A percentile compares a stretch with the other conserved stretches of the same genome.
Evolutionary conservation across 2,113 vertebrate species (phyloP).

Genomic region (Lichenostomus cassidix): DNA sequence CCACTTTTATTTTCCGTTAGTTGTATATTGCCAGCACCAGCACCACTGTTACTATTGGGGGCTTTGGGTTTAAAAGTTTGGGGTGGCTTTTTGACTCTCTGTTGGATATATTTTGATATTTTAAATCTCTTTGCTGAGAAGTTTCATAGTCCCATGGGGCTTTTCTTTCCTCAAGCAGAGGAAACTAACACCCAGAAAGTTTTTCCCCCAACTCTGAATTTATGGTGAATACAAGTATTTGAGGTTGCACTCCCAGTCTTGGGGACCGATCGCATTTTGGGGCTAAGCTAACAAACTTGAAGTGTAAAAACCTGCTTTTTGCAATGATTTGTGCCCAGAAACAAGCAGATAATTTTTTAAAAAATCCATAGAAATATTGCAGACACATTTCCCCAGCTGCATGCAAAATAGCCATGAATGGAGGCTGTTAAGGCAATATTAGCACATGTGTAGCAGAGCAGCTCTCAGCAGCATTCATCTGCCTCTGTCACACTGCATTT

Average conservation of each 20-base stretch:
- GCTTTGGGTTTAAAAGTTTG: neutral
- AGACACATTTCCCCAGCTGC: neutral
- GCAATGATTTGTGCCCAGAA: neutral
- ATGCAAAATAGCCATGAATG: neutral
- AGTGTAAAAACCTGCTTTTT: neutral
- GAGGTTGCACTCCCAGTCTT: neutral
- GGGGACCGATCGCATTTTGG: neutral
- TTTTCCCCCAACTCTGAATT: neutral
- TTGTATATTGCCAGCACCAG: neutral
- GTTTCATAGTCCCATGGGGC: neutral
- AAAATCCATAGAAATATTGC: neutral
- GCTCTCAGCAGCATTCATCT: neutral
- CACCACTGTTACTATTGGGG: neutral
- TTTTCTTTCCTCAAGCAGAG: neutral
- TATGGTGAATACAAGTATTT: neutral
- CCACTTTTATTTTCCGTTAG: neutral
- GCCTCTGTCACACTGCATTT: neutral
- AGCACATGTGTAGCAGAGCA: neutral
- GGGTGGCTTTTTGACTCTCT: neutral
- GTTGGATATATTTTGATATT: neutral
- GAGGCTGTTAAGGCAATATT: neutral
- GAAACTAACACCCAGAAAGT: neutral
- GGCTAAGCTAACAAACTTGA: neutral
- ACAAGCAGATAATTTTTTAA: neutral
- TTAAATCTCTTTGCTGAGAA: neutral